Conservation (phyloP, 2,888 invertebrate genomes). For the Elgonia sp. region DNA sequence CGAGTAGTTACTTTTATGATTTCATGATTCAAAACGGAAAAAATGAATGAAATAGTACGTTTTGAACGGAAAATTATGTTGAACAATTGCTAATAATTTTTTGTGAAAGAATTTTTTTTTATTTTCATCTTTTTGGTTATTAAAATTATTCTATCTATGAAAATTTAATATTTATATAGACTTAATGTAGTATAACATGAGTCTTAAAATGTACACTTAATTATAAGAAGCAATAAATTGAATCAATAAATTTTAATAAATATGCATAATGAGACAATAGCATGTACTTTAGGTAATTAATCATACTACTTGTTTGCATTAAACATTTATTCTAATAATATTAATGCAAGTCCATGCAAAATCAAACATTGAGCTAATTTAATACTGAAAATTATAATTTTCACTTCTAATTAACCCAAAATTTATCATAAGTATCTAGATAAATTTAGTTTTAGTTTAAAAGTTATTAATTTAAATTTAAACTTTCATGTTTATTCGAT, state of each 20-base stretch:
- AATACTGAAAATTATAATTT: constrained; percentile 13
- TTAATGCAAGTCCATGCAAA: constrained; percentile 19
- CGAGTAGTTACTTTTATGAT: no score
- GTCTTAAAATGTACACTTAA: no score
- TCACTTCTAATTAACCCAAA: constrained; percentile 19
- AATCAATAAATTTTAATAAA: not conserved
- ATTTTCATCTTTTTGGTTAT: no score
- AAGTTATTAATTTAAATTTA: not conserved
- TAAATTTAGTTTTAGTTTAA: not conserved
- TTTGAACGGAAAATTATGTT: no score
- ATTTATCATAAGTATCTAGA: not conserved
- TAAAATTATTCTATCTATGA: no score
- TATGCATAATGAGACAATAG: not conserved
- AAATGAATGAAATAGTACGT: no score
- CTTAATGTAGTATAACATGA: no score
- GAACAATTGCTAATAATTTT: no score
- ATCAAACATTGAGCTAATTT: constrained; percentile 17
- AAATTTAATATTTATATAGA: no score
- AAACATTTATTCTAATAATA: constrained; percentile 21
- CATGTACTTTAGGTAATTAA: constrained; percentile 15
- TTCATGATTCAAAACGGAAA: no score
- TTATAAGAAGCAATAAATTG: not conserved
- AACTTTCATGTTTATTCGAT: no score
- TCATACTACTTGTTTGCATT: not conserved
- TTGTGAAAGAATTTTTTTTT: no score